Evolutionary conservation across 2,888 invertebrate genomes (phyloP).

Genomic region (Mycogona germanica): DNA sequence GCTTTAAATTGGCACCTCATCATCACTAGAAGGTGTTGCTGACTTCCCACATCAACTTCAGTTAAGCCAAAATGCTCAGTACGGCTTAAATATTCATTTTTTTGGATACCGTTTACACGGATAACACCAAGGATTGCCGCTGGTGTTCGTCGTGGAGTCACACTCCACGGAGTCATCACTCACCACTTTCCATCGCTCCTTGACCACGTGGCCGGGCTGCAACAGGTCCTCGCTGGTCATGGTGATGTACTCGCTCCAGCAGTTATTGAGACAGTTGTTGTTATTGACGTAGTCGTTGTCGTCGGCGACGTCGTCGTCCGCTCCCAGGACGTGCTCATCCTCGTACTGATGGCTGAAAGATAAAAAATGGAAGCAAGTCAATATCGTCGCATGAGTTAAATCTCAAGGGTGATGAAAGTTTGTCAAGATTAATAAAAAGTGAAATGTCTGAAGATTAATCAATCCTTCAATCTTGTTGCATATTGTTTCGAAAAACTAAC

Average conservation of each 20-base stretch:
- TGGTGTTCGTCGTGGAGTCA: too few species aligned
- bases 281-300: constrained; percentile 12
- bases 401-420: too few species aligned
- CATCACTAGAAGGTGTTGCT: too few species aligned
- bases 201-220: constrained; percentile 93
- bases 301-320: constrained; percentile 16
- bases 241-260: constrained; percentile 45
- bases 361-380: too few species aligned
- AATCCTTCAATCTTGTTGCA: neutral
- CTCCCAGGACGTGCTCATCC: constrained; percentile 15
- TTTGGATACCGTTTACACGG: too few species aligned
- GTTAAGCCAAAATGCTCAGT: too few species aligned
- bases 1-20: too few species aligned
- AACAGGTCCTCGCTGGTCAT: constrained; percentile 76
- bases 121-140: too few species aligned
- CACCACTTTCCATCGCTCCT: constrained; percentile 98
- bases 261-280: constrained; percentile 17
- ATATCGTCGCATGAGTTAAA: neutral
- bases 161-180: too few species aligned
- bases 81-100: too few species aligned
- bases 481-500: neutral
- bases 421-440: neutral
- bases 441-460: neutral
- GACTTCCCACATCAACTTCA: too few species aligned
- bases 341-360: constrained; percentile 19